These are phyloP conservation scores for Rhinopomastus cyanomelas DNA, from an alignment of 2,113 vertebrate species.

Conservation along the genomic window DNA sequence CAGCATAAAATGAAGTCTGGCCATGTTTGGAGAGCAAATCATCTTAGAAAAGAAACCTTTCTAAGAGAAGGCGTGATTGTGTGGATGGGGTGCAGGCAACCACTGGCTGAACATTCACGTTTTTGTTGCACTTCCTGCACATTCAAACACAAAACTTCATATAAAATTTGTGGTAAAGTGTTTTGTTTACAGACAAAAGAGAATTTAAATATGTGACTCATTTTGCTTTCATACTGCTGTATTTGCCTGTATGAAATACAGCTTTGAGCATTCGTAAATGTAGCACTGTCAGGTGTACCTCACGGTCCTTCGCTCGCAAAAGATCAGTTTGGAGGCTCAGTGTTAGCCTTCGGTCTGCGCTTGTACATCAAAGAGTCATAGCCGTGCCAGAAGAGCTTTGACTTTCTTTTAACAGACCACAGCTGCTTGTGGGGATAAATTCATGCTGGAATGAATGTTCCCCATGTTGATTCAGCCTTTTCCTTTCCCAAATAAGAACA, in stretches of 20 bases:
- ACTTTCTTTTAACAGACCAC: neutral
- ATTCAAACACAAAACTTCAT: neutral
- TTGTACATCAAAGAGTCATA: neutral
- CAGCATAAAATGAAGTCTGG: neutral
- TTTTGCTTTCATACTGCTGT: neutral
- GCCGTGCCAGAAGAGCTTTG: neutral
- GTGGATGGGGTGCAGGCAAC: neutral
- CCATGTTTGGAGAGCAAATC: neutral
- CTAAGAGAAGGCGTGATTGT: neutral
- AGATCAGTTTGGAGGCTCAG: neutral
- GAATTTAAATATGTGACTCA: neutral
- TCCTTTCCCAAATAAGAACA: neutral
- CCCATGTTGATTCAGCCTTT: neutral
- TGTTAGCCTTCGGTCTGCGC: neutral
- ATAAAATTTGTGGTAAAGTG: neutral
- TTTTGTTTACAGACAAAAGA: neutral
- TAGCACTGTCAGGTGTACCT: neutral
- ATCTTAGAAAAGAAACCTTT: neutral
- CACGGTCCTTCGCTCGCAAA: neutral
- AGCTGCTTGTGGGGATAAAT: neutral
- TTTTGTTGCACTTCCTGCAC: neutral
- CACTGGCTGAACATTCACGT: neutral
- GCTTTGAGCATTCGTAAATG: neutral
- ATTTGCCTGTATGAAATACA: neutral
- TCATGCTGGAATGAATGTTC: neutral